Percentiles rank a stretch among this genome's conserved stretches.
Conservation (phyloP, 1,140 invertebrate species). For the Lepidurus couesii region DNA sequence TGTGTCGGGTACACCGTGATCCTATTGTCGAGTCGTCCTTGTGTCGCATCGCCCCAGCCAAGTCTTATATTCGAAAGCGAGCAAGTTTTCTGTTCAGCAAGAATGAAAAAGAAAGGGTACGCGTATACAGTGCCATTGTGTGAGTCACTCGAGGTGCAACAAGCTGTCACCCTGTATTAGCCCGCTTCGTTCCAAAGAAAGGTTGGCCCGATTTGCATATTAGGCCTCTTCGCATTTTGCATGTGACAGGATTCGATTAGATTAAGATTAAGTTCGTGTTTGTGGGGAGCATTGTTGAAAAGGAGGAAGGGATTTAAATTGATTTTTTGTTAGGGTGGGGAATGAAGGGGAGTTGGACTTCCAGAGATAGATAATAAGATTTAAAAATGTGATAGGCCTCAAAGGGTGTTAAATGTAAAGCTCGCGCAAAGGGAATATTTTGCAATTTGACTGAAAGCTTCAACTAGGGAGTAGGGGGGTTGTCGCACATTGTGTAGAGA, state of each 20-base stretch:
- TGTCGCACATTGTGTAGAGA: too few species aligned
- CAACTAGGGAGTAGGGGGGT: too few species aligned
- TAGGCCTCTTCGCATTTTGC: constrained; percentile 10
- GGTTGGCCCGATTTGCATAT: constrained; percentile 1
- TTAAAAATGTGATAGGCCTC: background rate
- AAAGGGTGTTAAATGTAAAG: background rate
- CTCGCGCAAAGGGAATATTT: background rate
- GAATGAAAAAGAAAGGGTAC: background rate
- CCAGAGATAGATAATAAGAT: background rate
- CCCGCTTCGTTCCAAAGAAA: background rate
- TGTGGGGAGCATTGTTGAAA: background rate
- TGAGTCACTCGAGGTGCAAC: constrained; percentile 1
- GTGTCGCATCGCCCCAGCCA: background rate
- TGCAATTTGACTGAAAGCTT: background rate
- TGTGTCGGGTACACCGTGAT: too few species aligned
- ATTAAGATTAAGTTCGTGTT: background rate
- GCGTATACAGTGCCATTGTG: background rate
- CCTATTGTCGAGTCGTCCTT: too few species aligned
- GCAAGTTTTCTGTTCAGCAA: background rate
- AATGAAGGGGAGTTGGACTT: background rate
- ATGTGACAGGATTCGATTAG: constrained; percentile 12
- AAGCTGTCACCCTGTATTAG: constrained; percentile 6
- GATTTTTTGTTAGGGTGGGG: background rate
- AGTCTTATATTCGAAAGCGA: background rate
- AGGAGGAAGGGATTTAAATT: background rate